These are phyloP conservation scores for Passerina amoena DNA, from an alignment of 2,113 vertebrate species.

Conservation along the genomic window DNA sequence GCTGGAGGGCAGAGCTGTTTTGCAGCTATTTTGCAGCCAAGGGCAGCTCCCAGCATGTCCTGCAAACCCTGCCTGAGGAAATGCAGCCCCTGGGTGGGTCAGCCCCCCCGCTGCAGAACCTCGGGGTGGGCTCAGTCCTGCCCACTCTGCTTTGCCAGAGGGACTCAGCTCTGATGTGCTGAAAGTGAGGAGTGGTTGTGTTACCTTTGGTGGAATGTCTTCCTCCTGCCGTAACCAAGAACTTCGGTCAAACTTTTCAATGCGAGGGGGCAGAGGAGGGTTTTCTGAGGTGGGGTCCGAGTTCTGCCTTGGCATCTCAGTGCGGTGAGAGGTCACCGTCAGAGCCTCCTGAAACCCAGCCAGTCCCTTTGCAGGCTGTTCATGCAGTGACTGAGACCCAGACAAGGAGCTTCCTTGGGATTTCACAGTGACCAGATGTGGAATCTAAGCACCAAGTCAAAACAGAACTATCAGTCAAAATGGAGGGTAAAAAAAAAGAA, in stretches of 20 bases:
- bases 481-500: not conserved
- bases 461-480: slow-evolving; percentile 64
- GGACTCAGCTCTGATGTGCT: slow-evolving; percentile 2
- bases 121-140: not conserved
- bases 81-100: not conserved
- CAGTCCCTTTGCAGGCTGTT: slow-evolving; percentile 91
- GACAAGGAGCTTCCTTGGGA: slow-evolving; percentile 92
- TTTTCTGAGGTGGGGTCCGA: slow-evolving; percentile 98
- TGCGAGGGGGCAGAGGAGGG: slow-evolving; percentile 89
- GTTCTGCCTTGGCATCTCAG: slow-evolving; percentile 98
- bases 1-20: not conserved
- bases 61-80: not conserved
- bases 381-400: slow-evolving; percentile 96
- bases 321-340: slow-evolving; percentile 89
- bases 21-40: not conserved
- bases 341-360: slow-evolving; percentile 93
- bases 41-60: not conserved
- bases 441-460: slow-evolving; percentile 74
- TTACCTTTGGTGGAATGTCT: slow-evolving; percentile 97
- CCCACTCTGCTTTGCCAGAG: not conserved
- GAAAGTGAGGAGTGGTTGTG: slow-evolving; percentile 48
- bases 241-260: slow-evolving; percentile 95
- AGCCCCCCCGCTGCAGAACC: not conserved
- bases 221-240: slow-evolving; percentile 98
- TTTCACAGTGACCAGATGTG: slow-evolving; percentile 96